A percentile compares a stretch with the other conserved stretches of the same genome.
phyloP scores from a whole-genome alignment of 2,888 invertebrate genomes.

The Microctonus aethiopoides region DNA sequence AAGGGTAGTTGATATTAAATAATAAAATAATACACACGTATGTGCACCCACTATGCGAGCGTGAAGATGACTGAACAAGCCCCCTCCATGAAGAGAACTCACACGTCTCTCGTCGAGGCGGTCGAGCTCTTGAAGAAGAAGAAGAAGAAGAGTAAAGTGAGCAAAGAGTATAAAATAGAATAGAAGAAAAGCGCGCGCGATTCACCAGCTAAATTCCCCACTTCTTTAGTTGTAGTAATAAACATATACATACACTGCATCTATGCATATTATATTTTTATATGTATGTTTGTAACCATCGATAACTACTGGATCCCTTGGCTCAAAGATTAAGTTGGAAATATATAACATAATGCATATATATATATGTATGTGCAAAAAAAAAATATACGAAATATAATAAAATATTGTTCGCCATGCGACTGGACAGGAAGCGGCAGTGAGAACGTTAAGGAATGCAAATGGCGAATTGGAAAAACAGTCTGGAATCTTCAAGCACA shows the following conservation, averaged over 20 bases:
- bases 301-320: not conserved
- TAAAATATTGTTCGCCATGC: not conserved
- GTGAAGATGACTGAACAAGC: slow-evolving; percentile 59
- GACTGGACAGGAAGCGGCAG: not conserved
- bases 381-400: not conserved
- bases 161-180: slow-evolving; percentile 45
- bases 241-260: too few species aligned
- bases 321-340: not conserved
- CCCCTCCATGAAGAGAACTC: not conserved
- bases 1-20: not conserved
- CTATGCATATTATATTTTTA: too few species aligned
- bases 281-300: too few species aligned
- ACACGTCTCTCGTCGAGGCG: not conserved
- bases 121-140: slow-evolving; percentile 39
- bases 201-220: slow-evolving; percentile 47
- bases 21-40: not conserved
- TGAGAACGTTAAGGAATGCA: slow-evolving; percentile 49
- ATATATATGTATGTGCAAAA: too few species aligned
- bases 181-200: slow-evolving; percentile 49
- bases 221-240: slow-evolving; percentile 28
- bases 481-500: not conserved
- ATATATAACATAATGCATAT: not conserved
- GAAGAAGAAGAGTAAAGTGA: slow-evolving; percentile 24
- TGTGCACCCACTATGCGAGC: slow-evolving; percentile 52
- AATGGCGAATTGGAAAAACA: slow-evolving; percentile 46